Conservation (phyloP, 2,113 vertebrate genomes). For the Pantherophis guttatus region DNA sequence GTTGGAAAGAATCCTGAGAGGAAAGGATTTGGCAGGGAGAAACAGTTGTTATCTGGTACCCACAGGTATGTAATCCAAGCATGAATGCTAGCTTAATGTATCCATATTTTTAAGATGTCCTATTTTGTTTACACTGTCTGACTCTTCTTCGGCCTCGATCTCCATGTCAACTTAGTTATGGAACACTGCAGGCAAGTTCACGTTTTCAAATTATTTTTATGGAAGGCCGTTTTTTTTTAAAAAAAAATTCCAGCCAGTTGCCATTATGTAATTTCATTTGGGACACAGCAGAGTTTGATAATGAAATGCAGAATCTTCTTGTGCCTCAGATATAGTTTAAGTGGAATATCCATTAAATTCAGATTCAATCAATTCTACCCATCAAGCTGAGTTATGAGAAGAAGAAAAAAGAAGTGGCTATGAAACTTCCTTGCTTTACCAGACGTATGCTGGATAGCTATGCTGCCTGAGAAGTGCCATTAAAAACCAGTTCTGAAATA, state of each 20-base stretch:
- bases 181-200: background rate
- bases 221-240: background rate
- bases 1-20: background rate
- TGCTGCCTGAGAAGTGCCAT: background rate
- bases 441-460: background rate
- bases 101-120: background rate
- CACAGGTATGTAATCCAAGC: background rate
- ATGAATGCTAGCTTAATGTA: background rate
- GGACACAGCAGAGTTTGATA: background rate
- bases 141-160: background rate
- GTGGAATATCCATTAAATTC: background rate
- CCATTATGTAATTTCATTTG: background rate
- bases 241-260: background rate
- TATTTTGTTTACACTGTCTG: background rate
- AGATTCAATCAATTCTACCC: background rate
- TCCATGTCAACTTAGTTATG: background rate
- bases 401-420: background rate
- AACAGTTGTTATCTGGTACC: background rate
- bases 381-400: background rate
- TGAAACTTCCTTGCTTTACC: background rate
- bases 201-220: background rate
- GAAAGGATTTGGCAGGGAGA: background rate
- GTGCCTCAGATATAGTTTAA: background rate
- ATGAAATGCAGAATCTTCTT: conserved; percentile 3
- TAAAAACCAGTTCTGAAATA: background rate